phyloP scores from a whole-genome alignment of 2,888 invertebrate genomes.

The Chrysodeixis includens region DNA sequence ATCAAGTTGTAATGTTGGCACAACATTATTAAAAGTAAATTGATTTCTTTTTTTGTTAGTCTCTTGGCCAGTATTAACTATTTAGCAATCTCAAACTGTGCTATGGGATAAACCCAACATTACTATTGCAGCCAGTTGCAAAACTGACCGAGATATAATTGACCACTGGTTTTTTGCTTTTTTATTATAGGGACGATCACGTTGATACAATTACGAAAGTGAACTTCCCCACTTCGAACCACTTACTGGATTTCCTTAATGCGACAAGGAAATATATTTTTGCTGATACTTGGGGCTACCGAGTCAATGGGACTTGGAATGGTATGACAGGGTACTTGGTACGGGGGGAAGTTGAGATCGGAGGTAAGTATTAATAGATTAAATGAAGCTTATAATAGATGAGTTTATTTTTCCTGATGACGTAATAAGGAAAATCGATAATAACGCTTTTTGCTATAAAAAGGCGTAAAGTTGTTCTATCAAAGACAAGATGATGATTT shows the following conservation, averaged over 20 bases:
- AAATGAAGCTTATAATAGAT: neutral
- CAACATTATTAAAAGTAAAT: neutral
- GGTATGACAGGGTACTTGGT: slow-evolving; percentile 91
- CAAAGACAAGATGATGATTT: too few species aligned
- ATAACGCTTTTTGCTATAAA: too few species aligned
- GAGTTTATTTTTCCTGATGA: neutral
- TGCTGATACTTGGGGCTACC: slow-evolving; percentile 90
- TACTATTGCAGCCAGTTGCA: slow-evolving; percentile 2
- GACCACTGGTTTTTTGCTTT: slow-evolving; percentile 6
- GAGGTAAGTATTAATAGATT: slow-evolving; percentile 77
- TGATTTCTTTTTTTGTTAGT: neutral
- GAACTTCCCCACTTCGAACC: slow-evolving; percentile 89
- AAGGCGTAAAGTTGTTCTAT: too few species aligned
- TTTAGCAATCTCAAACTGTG: neutral
- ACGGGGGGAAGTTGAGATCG: slow-evolving; percentile 90
- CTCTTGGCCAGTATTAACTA: neutral
- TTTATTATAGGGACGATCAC: slow-evolving; percentile 80
- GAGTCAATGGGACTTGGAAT: slow-evolving; percentile 89
- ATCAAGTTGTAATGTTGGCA: neutral
- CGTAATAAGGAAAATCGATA: neutral
- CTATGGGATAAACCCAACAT: neutral
- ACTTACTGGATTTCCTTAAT: slow-evolving; percentile 89
- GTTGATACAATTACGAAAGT: slow-evolving; percentile 91
- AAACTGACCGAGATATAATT: slow-evolving; percentile 11
- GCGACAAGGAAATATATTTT: slow-evolving; percentile 87